Conservation (phyloP, 2,888 invertebrate species). For the Desoria tigrina region DNA sequence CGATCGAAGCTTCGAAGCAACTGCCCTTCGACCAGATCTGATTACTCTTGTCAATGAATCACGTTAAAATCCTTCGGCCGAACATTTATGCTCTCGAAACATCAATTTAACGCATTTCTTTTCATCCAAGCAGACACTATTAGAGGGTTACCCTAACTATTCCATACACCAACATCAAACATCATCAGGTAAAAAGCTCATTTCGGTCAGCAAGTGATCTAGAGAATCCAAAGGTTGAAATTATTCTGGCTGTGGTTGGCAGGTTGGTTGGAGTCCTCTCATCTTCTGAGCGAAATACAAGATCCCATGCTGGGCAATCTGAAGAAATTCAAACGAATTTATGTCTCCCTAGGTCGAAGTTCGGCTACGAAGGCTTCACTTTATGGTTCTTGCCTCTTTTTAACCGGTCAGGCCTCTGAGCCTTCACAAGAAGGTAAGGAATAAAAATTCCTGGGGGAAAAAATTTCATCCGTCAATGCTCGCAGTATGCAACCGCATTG, state of each 20-base stretch:
- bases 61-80: background rate
- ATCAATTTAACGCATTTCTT: conserved; percentile 1
- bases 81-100: conserved; percentile 6
- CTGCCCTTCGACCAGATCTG: background rate
- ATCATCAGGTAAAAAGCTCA: too few relatives aligned
- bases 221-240: conserved; percentile 2
- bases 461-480: too few relatives aligned
- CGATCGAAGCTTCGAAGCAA: background rate
- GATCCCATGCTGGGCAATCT: conserved; percentile 45
- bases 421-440: too few relatives aligned
- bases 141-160: too few relatives aligned
- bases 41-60: conserved; percentile 6
- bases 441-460: too few relatives aligned
- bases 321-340: conserved; percentile 47
- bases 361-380: conserved; percentile 35
- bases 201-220: too few relatives aligned
- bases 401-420: background rate
- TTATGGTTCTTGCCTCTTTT: conserved; percentile 17
- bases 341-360: conserved; percentile 41
- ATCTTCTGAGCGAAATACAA: conserved; percentile 25
- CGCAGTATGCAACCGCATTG: too few relatives aligned
- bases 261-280: conserved; percentile 21
- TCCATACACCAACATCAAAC: too few relatives aligned
- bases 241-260: conserved; percentile 18
- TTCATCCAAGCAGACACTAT: background rate